phyloP scores from a whole-genome alignment of 1,140 invertebrate species.

The Drosophila paulistorum region DNA sequence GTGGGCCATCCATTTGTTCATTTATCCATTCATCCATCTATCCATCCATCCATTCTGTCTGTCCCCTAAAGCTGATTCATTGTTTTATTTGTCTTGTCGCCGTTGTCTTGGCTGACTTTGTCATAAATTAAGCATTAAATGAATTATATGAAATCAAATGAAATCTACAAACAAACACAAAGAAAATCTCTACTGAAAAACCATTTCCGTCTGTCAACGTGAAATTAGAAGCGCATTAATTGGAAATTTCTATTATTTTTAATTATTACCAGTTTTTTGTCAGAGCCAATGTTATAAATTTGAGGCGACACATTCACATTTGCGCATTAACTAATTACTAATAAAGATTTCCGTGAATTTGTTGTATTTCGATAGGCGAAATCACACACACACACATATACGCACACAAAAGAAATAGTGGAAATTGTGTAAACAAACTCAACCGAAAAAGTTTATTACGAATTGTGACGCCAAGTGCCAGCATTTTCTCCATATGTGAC shows the following conservation, averaged over 20 bases:
- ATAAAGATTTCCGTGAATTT: conserved; percentile 69
- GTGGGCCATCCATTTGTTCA: conserved; percentile 43
- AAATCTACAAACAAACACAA: conserved; percentile 44
- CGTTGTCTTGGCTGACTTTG: conserved; percentile 23
- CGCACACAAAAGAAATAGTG: no score
- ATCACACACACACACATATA: not conserved
- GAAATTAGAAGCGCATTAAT: conserved; percentile 80
- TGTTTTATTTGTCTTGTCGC: conserved; percentile 58
- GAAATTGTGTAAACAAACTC: not conserved
- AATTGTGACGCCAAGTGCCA: not conserved
- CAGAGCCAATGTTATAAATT: conserved; percentile 64
- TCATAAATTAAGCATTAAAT: conserved; percentile 63
- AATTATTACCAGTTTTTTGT: conserved; percentile 38
- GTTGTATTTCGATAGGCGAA: conserved; percentile 35
- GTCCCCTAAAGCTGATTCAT: conserved; percentile 59
- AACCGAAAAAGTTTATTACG: not conserved
- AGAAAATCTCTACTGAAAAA: conserved; percentile 52
- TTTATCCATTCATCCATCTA: not conserved
- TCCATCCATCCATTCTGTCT: not conserved
- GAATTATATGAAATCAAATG: conserved; percentile 78
- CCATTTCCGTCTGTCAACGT: conserved; percentile 69
- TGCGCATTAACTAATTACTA: conserved; percentile 71
- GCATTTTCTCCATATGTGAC: conserved; percentile 25
- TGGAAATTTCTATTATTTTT: conserved; percentile 74
- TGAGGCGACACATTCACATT: conserved; percentile 77